Evolutionary conservation across 2,888 invertebrate species (phyloP).

Genomic region (Tholera decimalis): DNA sequence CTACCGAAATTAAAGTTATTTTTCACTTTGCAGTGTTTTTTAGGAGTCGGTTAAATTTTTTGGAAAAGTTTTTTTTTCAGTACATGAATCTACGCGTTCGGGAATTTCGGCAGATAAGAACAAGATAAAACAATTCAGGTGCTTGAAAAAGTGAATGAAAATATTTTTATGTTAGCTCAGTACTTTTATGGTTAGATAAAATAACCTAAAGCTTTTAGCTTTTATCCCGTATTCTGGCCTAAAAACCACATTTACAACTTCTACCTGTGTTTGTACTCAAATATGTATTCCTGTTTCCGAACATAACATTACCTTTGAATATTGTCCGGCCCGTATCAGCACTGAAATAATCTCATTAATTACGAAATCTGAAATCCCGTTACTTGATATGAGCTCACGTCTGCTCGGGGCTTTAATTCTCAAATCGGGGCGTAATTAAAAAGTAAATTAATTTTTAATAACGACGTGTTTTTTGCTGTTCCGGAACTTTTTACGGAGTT

Average conservation of each 20-base stretch:
- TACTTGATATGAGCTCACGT: constrained; percentile 27
- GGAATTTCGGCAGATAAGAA: constrained; percentile 5
- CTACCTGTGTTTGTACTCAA: background rate
- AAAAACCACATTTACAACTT: constrained; percentile 17
- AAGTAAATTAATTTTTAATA: constrained; percentile 16
- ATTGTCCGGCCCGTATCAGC: constrained; percentile 16
- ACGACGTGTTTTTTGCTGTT: background rate
- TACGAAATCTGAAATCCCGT: constrained; percentile 33
- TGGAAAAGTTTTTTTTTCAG: background rate
- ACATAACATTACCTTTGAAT: constrained; percentile 19
- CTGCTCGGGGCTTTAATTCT: constrained; percentile 17
- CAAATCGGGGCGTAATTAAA: constrained; percentile 34
- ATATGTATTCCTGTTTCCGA: background rate
- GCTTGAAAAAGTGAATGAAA: background rate
- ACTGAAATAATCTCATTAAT: constrained; percentile 39
- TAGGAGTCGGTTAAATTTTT: too few species aligned
- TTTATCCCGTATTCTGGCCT: constrained; percentile 11
- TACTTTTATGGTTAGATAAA: constrained; percentile 21
- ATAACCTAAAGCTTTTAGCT: constrained; percentile 34
- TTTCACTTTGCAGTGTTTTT: too few species aligned
- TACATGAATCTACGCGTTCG: background rate
- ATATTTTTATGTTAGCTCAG: constrained; percentile 8
- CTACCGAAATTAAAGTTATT: too few species aligned
- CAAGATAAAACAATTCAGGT: constrained; percentile 3
- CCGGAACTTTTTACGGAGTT: background rate